Percentiles rank a stretch among this genome's conserved stretches.
phyloP scores from a whole-genome alignment of 2,888 invertebrate genomes.

The Drosophila neutralis region DNA sequence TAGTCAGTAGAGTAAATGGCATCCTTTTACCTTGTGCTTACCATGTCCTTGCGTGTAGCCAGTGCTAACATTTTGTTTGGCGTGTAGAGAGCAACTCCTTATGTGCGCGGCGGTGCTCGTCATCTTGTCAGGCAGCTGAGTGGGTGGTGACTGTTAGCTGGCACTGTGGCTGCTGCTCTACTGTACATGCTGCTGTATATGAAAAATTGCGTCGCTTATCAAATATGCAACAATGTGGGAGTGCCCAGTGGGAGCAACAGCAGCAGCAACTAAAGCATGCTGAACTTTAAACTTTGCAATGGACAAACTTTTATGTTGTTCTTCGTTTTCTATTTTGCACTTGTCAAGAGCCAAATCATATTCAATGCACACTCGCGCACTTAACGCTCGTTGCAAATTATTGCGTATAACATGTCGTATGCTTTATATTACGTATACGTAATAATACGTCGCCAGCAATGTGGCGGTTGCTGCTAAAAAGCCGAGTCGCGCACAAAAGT shows the following conservation, averaged over 20 bases:
- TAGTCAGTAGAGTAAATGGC: constrained; percentile 18
- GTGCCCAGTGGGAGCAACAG: background rate
- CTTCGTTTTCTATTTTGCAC: background rate
- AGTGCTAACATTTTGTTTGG: constrained; percentile 47
- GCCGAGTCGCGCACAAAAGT: constrained; percentile 22
- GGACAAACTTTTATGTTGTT: constrained; percentile 28
- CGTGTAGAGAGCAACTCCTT: constrained; percentile 30
- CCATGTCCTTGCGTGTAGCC: background rate
- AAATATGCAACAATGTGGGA: constrained; percentile 68
- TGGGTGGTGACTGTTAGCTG: constrained; percentile 28
- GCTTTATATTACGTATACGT: constrained; percentile 32
- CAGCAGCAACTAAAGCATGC: constrained; percentile 37
- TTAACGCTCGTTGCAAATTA: constrained; percentile 51
- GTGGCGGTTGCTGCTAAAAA: constrained; percentile 10
- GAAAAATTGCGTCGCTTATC: constrained; percentile 72
- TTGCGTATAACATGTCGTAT: constrained; percentile 39
- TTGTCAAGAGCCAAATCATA: constrained; percentile 43
- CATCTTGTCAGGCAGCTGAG: constrained; percentile 34
- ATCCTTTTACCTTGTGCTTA: background rate
- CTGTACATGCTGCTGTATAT: constrained; percentile 49
- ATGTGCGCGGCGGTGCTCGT: constrained; percentile 32
- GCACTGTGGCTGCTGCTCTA: constrained; percentile 37
- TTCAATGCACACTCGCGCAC: constrained; percentile 41
- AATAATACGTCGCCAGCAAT: constrained; percentile 15
- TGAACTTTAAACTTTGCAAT: constrained; percentile 67